Base-by-base conservation (phyloP, 2,888 invertebrate genomes). In the Hirtodrosophila histrioides region DNA sequence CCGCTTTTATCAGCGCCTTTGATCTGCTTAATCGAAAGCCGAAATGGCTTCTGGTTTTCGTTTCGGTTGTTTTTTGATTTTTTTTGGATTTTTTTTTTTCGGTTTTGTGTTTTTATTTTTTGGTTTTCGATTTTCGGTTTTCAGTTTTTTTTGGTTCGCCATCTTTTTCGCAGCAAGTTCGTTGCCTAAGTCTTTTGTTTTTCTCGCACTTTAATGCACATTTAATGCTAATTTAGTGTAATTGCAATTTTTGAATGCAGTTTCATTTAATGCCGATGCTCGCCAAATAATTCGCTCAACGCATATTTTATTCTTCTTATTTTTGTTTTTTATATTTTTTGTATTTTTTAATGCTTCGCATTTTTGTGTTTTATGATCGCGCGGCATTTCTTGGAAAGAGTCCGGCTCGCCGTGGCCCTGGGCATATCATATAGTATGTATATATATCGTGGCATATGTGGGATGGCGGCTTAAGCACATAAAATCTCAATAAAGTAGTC, bases 21-120 rank as follows among this genome's bases (percentile, higher is more conserved):
- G 89, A 90, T 90, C 90, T 88, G 74, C 88, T 84, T 90, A 86
- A 89, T 88, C 86, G 90, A 90, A 90, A 82, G 88, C 89, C 90
- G 87, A 88, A 89, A 88, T 84, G 83, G 90, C 89, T 90, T 88
- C 89, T 90, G 89, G 90, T 89, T 89, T 86, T 89, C 71, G 76
- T 62, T 75, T 66, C 57, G 63, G 53, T 61, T 56, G 39, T 58
- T 29, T 31, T 45, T 33, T 27, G 3, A 36, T 12, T 2, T 31
- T 57, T 55, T 51, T 50, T 9, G 41, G 23, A 6, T 24, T 45
- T 24, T 43, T 17, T 10, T 37, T 58, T 56, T 53, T 51, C 11
- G 41, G 31, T 36, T 54, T 71, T 57, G 37, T 12, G 43, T 36
- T 63, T 72, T 41, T 58, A 48, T 36, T 67, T 44, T 75, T 67